A percentile compares a stretch with the other conserved stretches of the same genome.
Conservation (phyloP, 2,113 vertebrate species). For the Ancistrus triradiatus region DNA sequence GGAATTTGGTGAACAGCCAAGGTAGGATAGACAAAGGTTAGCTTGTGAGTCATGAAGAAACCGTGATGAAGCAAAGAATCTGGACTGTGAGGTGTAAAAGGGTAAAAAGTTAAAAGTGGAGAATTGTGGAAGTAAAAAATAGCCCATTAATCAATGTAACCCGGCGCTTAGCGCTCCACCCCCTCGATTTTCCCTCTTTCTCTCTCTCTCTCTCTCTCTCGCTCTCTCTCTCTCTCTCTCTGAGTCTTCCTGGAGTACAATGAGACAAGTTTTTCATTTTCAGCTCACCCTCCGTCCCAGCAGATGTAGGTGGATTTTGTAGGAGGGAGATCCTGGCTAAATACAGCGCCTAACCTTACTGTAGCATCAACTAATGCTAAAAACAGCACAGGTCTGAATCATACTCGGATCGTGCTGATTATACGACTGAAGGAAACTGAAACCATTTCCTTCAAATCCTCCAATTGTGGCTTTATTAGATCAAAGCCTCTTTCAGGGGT, state of each 20-base stretch:
- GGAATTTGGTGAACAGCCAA: no score
- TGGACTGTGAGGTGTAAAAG: conserved; percentile 14
- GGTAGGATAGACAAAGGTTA: no score
- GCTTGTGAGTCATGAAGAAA: not conserved
- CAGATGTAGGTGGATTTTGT: conserved; percentile 63
- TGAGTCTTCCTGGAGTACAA: not conserved
- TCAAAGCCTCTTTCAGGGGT: conserved; percentile 28
- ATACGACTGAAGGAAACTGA: not conserved
- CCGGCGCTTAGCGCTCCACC: conserved; percentile 40
- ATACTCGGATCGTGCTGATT: not conserved
- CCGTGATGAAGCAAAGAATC: no score
- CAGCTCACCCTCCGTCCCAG: conserved; percentile 11
- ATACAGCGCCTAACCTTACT: conserved; percentile 3
- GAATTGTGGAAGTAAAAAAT: conserved; percentile 63
- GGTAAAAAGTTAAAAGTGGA: conserved; percentile 35
- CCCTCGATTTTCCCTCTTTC: conserved; percentile 42
- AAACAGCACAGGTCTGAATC: conserved; percentile 11
- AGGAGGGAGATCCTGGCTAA: conserved; percentile 15
- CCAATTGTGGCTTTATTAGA: conserved; percentile 21
- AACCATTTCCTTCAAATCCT: no score
- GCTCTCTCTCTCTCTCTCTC: no score
- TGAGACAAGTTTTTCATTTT: not conserved
- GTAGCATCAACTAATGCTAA: not conserved
- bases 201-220: no score
- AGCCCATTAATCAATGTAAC: conserved; percentile 69